phyloP scores from a whole-genome alignment of 2,888 invertebrate genomes.

The Stratiomys singularior region DNA sequence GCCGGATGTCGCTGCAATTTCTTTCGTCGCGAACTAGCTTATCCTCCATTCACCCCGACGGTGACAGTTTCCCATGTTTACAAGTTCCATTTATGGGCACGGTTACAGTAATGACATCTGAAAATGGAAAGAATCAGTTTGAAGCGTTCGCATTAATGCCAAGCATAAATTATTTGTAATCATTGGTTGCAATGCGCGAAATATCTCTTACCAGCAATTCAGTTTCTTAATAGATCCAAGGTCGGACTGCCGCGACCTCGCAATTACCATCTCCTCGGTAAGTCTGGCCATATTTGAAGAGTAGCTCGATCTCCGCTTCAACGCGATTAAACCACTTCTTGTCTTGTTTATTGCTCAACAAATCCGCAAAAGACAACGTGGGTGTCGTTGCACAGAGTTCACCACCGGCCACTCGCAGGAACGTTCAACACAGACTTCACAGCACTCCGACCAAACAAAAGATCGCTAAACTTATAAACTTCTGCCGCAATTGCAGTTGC shows the following conservation, averaged over 20 bases:
- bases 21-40: too few species aligned
- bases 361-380: slow-evolving; percentile 13
- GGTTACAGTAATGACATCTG: too few species aligned
- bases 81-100: background rate
- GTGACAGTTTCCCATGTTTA: too few species aligned
- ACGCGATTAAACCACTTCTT: background rate
- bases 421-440: background rate
- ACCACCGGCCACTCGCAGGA: background rate
- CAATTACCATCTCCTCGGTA: slow-evolving; percentile 95
- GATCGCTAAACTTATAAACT: background rate
- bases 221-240: slow-evolving; percentile 88
- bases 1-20: too few species aligned
- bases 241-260: slow-evolving; percentile 89
- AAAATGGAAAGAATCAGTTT: too few species aligned
- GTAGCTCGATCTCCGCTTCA: background rate
- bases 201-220: slow-evolving; percentile 86
- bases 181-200: too few species aligned
- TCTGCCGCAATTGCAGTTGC: background rate
- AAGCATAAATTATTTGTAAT: too few species aligned
- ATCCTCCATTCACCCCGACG: too few species aligned
- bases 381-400: slow-evolving; percentile 12
- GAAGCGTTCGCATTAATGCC: too few species aligned
- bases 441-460: slow-evolving; percentile 2
- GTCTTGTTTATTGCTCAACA: background rate
- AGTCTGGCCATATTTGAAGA: slow-evolving; percentile 77